A percentile compares a stretch with the other conserved stretches of the same genome.
Conservation (phyloP, 2,888 invertebrate species). For the Euplexia lucipara region DNA sequence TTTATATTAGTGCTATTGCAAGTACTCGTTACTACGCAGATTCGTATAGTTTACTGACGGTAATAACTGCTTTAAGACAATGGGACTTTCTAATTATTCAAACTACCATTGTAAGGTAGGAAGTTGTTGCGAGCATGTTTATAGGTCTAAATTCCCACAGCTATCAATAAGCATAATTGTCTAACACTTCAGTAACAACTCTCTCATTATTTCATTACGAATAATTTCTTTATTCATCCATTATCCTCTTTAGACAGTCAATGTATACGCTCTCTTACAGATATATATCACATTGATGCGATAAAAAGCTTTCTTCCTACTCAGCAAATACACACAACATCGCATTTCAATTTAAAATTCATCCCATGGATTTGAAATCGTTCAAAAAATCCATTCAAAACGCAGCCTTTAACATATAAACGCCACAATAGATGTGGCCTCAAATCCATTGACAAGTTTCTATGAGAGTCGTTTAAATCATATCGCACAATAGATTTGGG, state of each 20-base stretch:
- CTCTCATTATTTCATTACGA: neutral
- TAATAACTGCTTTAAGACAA: slow-evolving; percentile 20
- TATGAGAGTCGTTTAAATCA: slow-evolving; percentile 65
- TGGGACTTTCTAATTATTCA: slow-evolving; percentile 23
- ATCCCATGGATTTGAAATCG: slow-evolving; percentile 53
- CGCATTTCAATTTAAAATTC: slow-evolving; percentile 52
- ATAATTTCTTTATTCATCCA: neutral
- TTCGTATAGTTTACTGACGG: neutral
- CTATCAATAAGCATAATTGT: neutral
- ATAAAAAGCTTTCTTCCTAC: slow-evolving; percentile 1
- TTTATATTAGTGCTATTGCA: slow-evolving; percentile 26
- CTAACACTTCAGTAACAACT: neutral
- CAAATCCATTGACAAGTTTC: slow-evolving; percentile 65
- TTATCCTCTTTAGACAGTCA: neutral
- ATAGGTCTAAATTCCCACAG: neutral
- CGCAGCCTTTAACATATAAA: slow-evolving; percentile 39
- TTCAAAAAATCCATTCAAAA: slow-evolving; percentile 51
- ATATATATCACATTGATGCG: neutral
- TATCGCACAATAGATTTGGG: slow-evolving; percentile 67
- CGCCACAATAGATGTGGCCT: slow-evolving; percentile 55
- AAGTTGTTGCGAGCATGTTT: neutral
- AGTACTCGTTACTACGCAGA: neutral
- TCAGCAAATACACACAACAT: slow-evolving; percentile 22
- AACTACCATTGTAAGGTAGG: neutral
- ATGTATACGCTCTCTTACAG: too few relatives aligned